Conservation (phyloP, 2,113 vertebrate species). For the Dromiciops gliroides region DNA sequence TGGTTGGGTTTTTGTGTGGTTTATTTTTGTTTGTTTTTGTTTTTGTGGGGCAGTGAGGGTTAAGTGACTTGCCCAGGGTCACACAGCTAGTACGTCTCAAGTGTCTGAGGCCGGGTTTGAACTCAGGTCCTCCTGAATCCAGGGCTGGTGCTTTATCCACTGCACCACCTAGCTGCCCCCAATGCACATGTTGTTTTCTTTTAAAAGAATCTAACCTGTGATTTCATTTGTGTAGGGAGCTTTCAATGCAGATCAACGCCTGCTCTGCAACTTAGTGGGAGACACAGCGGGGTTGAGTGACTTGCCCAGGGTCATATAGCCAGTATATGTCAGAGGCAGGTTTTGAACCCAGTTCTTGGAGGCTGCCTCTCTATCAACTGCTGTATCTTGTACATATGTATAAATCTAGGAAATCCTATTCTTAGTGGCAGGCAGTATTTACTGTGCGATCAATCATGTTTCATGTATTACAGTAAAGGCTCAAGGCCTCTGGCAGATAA, state of each 20-base stretch:
- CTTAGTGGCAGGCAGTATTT: not conserved
- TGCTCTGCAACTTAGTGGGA: not conserved
- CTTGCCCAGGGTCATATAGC: not conserved
- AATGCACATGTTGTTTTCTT: no score
- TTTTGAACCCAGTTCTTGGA: not conserved
- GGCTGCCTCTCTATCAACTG: not conserved
- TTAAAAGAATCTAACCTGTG: not conserved
- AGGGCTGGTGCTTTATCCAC: no score
- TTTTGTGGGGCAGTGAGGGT: no score
- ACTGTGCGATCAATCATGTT: not conserved
- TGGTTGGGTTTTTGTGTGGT: no score
- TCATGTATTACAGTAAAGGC: not conserved
- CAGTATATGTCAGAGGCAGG: not conserved
- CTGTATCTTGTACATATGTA: not conserved
- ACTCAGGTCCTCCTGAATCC: no score
- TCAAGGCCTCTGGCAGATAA: not conserved
- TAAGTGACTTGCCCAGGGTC: no score
- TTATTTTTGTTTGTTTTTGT: no score
- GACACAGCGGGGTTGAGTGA: not conserved
- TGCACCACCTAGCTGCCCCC: no score
- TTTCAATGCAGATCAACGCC: not conserved
- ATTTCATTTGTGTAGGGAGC: not conserved
- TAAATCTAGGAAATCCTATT: not conserved
- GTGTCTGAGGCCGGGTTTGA: no score
- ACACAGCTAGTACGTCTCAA: no score